Evolutionary conservation across 2,888 invertebrate genomes (phyloP), one percentile per base, ranked within the genome.

Genomic region (Xiphydria camelus): DNA sequence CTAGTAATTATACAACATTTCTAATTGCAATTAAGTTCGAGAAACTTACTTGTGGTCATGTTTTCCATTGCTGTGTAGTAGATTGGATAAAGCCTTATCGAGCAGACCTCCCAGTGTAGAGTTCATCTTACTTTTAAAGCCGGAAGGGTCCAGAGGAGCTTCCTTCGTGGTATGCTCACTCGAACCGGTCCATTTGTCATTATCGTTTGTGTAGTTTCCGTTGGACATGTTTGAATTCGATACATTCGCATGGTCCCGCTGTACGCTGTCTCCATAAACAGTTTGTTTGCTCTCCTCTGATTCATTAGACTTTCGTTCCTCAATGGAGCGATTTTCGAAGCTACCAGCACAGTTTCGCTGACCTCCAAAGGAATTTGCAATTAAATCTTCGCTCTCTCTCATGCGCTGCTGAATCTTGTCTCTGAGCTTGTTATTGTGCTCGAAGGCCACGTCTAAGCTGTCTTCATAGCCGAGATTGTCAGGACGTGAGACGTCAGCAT

Each of bases 381-480:
- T 67, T 14, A 75, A 51, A 37, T 63, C 69, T 31, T 75, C 75
- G 44, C 74, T 74, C 18, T 75, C 75, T 9, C 71, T 59, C 73
- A 75, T 75, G 0, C 74, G 66, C 32, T 70, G 73, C 31, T 75
- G 73, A 17, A 75, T 75, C 34, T 75, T 75, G 36, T 75, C 73
- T 0, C 75, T 62, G 2, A 75, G 56, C 37, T 75, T 75, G 49
- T 75, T 75, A 53, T 75, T 75, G 49, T 75, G 68, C 41, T 75
- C 73, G 37, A 75, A 75, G 0, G 75, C 75, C 1, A 75, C 75
- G 35, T 75, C 73, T 23, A 75, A 54, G 34, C 75, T 75, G 45
- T 75, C 75, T 39, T 75, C 75, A 49, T 75, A 73, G 10, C 71
- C 66, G 6, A 69, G 56, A 38, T 72, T 71, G 23, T 72, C 72